Base-by-base conservation (phyloP, 2,113 vertebrate species). In the Falco punctatus region DNA sequence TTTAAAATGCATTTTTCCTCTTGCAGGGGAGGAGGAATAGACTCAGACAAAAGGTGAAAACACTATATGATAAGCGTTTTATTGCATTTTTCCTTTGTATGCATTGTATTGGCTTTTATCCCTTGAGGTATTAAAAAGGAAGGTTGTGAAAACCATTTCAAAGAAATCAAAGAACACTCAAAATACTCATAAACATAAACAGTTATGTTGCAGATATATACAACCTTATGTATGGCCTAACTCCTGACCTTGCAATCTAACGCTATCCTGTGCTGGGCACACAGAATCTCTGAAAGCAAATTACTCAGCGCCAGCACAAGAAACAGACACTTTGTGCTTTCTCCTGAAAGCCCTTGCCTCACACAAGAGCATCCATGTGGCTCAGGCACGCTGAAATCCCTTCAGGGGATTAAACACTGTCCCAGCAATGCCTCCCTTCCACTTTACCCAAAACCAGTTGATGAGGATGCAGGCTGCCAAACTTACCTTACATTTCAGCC, bases 261-360 rank as follows among this genome's bases (percentile, higher is more conserved):
- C 58, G n/a, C 14, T 77, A 21, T 59, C 27, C 28, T 81, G 35
- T 58, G 35, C 9, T 71, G 11, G 14, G 17, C 33, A 79, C 38
- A 38, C 26, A 40, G 33, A 79, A 48, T 44, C 8, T 49, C 48
- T 81, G 46, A 18, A 83, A 90, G 26, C 35, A 84, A 88, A 72
- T 92, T 72, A 54, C 19, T 86, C 42, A 18, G 20, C 40, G 24
- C 13, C 38, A 57, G 62, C 18, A 8, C n/a, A 67, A 70, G 28
- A 66, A 90, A 35, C 5, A 11, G 32, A 62, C 0, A 0, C 5
- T 61, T 72, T 12, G 18, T 1, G 1, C 26, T 40, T 80, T 61
- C 15, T 59, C 20, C 15, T 1, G 5, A 67, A 81, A 79, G 1
- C 9, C 23, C 30, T 3, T 42, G 35, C 5, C 46, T 86, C 26